Conservation (phyloP, 2,888 invertebrate species). For the Luffia ferchaultella region DNA sequence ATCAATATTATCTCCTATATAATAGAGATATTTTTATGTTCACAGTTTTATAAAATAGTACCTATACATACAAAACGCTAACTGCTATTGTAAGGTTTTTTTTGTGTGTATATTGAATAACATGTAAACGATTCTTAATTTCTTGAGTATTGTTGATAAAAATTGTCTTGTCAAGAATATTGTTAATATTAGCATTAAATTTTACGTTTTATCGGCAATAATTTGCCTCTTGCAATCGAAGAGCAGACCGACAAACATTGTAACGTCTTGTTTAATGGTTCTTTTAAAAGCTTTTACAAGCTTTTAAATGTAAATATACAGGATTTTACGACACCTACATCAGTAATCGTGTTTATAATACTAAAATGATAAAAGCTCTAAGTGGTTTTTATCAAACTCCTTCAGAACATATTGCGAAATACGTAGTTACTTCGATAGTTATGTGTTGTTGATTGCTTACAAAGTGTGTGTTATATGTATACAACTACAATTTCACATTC, state of each 20-base stretch:
- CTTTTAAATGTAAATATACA: not conserved
- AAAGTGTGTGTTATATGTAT: not conserved
- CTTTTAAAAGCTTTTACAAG: not conserved
- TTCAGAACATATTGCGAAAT: not conserved
- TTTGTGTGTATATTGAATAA: not conserved
- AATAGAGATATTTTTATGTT: too few species aligned
- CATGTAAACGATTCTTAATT: not conserved
- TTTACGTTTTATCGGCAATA: not conserved
- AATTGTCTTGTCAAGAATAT: not conserved
- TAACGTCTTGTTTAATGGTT: not conserved
- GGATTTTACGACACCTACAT: not conserved
- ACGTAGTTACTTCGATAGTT: not conserved
- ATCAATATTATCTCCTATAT: too few species aligned
- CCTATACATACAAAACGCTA: too few species aligned
- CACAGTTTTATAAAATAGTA: too few species aligned
- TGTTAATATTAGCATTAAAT: not conserved
- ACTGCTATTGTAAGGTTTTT: not conserved
- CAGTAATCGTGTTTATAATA: not conserved
- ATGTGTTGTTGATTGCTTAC: not conserved
- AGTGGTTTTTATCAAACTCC: not conserved
- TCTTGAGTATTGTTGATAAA: not conserved
- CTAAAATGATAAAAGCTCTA: not conserved
- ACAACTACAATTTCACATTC: too few species aligned
- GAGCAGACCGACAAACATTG: too few species aligned
- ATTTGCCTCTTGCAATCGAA: too few species aligned